Percentiles rank a stretch among this genome's conserved stretches.
phyloP scores from a whole-genome alignment of 1,140 invertebrate species.

The Odontomachus brunneus region DNA sequence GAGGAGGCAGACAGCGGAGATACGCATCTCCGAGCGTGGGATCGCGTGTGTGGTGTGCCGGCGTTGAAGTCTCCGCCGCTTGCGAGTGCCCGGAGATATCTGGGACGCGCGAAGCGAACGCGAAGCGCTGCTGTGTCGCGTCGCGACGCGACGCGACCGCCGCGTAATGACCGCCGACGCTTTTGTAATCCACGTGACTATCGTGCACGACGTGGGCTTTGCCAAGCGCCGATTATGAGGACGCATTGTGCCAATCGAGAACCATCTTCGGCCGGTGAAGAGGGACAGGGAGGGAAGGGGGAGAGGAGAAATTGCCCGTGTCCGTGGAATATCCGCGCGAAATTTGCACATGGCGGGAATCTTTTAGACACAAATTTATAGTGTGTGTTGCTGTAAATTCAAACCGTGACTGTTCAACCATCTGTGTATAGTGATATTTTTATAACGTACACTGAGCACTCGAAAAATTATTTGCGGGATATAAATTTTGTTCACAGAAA shows the following conservation, averaged over 20 bases:
- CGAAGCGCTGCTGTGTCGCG: too few species aligned
- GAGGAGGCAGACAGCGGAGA: conserved; percentile 71
- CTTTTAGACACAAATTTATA: too few species aligned
- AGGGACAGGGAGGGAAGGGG: too few species aligned
- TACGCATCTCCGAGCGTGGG: conserved; percentile 60
- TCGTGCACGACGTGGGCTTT: conserved; percentile 45
- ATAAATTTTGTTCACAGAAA: too few species aligned
- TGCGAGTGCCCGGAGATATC: conserved; percentile 37
- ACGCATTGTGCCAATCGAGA: conserved; percentile 27
- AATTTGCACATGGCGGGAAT: too few species aligned
- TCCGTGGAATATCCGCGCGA: too few species aligned
- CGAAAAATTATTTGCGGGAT: too few species aligned
- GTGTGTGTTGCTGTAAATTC: too few species aligned
- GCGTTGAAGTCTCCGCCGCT: conserved; percentile 45
- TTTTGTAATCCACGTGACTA: conserved; percentile 60
- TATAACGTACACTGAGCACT: too few species aligned
- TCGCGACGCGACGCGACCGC: conserved; percentile 38
- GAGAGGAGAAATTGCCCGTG: too few species aligned
- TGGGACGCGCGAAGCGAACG: conserved; percentile 35
- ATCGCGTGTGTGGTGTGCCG: conserved; percentile 49
- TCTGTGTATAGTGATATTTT: too few species aligned
- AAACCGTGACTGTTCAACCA: too few species aligned
- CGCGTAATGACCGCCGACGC: conserved; percentile 54
- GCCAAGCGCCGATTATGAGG: not conserved
- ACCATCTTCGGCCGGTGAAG: not conserved